Evolutionary conservation across 53 echinoderm and acorn worm genomes (phyloP), one percentile per base, ranked within the genome.

Genomic region (Hippasteria phrygiana): DNA sequence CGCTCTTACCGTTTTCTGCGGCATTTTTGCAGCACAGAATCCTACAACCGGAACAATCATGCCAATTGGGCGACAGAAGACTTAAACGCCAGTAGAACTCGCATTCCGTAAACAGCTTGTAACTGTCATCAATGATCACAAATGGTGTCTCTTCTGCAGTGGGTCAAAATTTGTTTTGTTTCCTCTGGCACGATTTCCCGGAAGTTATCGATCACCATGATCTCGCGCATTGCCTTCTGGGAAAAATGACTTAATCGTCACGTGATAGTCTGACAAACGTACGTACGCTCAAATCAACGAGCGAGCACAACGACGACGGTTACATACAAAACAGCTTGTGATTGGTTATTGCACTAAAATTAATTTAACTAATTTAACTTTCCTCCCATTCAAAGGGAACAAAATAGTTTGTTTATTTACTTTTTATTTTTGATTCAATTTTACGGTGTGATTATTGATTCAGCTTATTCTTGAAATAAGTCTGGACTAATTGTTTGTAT

Each of bases 241-340:
- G 50, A 76, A 31, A 41, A 18, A 38, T 83, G 83, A 83, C 65
- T 36, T 70, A 70, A 71, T 70, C 7, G 37, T 71, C 85, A 85
- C 85, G 85, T 85, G 85, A 71, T 71, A 20, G 51, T 17, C 51
- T 26, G 59, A 59, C 59, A 26, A 5, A 55, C 55, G 55, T 55
- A 55, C 17, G 17, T 55, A 55, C 17, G n/a, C n/a, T n/a, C n/a
- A n/a, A n/a, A 29, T 65, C 4, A 10, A 31, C 65, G 65, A 13
- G 37, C 17, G 3, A 37, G 38, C 37, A 11, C 14, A 35, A 55
- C 37, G 41, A 22, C 37, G 46, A 79, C 29, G 62, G 37, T 6
- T 62, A 0, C 5, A 71, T 45, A 43, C 27, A 2, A 85, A 48
- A 53, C 35, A 48, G 51, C 35, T n/a, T 47, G 20, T 85, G 53